Base-by-base conservation (phyloP, 2,888 invertebrate genomes). In the Eudemis profundana region DNA sequence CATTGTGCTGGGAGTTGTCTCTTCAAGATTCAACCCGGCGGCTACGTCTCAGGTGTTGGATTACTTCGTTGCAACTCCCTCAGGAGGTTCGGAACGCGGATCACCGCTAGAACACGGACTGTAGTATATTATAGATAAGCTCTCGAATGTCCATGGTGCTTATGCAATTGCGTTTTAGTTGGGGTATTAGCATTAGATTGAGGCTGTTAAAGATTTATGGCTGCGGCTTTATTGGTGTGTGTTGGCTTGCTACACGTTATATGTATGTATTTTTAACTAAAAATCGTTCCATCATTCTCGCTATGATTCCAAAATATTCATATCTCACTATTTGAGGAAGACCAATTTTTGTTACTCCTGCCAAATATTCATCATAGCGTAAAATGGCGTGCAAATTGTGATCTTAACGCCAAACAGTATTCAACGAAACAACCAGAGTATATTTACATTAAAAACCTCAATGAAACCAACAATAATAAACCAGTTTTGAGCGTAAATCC, bases 1-100 rank as follows among this genome's bases (percentile, higher is more conserved):
- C 64, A 44, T 50, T 42, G 46, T 49, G 23, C 67, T 66, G 71
- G 69, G 69, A 65, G 61, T 56, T 68, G 65, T 66, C 69, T 69
- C 70, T 68, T 69, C 70, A 71, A 73, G 68, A 70, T 75, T 76
- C 72, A 75, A 73, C 73, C 74, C 72, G 69, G 70, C 61, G 70
- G 61, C 69, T 66, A 65, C 59, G 77, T 67, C 76, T 73, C 77
- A 80, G 79, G 78, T 78, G 78, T 78, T 71, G 73, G 77, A 75
- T 80, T 78, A 77, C 70, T 65, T 68, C 47, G 76, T 69, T 71
- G 69, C 70, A 70, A 71, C 71, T 68, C 74, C 68, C 68, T 66
- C 63, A 68, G 66, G 67, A 71, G 73, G 73, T 74, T 67, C 66
- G 61, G 68, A 67, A 68, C 70, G 69, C 69, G 69, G 62, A 54